Conservation (phyloP, 2,797 vertebrate genomes). For the Synaphobranchus kaupii region DNA sequence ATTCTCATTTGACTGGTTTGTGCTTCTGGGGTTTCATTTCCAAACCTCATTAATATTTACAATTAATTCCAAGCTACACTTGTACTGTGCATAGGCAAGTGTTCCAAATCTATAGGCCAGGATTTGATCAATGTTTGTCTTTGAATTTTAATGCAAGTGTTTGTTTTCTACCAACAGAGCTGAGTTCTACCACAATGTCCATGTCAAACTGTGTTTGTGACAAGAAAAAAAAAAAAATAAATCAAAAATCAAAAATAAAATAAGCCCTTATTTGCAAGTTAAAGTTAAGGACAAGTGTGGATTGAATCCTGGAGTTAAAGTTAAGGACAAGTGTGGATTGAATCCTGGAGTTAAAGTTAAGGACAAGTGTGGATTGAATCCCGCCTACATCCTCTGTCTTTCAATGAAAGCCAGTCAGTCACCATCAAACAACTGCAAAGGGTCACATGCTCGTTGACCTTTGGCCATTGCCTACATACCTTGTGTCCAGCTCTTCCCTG, state of each 20-base stretch:
- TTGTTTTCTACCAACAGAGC: too few species aligned
- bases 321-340: too few species aligned
- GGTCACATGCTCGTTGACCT: neutral
- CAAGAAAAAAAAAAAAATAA: neutral
- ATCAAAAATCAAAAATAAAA: neutral
- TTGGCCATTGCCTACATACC: constrained; percentile 4
- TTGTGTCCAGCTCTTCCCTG: constrained; percentile 7
- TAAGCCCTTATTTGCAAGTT: neutral
- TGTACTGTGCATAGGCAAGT: neutral
- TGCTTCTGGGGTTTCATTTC: neutral
- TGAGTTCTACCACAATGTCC: too few species aligned
- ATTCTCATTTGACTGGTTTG: neutral
- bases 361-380: neutral
- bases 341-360: too few species aligned
- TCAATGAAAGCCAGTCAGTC: neutral
- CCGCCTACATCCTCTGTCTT: neutral
- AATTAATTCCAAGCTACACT: neutral
- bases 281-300: neutral
- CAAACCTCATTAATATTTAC: neutral
- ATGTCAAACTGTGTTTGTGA: too few species aligned
- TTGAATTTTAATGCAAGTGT: neutral
- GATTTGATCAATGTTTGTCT: neutral
- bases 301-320: too few species aligned
- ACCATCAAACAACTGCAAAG: neutral
- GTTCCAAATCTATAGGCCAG: neutral